Conservation (phyloP, 2,113 vertebrate genomes). For the Oncorhynchus masou region DNA sequence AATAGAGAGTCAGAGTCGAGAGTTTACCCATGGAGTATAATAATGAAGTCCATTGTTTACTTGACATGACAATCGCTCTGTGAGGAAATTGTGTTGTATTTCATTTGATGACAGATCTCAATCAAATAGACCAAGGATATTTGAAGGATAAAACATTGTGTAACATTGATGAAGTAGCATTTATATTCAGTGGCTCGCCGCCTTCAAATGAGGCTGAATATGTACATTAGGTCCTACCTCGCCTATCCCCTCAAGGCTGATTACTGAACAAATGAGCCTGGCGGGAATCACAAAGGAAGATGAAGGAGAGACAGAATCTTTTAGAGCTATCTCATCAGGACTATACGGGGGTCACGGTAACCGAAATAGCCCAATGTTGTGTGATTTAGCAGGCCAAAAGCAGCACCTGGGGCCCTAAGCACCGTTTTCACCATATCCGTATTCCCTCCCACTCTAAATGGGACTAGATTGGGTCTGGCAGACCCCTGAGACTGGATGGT, state of each 20-base stretch:
- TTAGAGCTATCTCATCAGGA: neutral
- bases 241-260: neutral
- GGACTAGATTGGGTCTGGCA: neutral
- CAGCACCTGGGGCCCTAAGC: conserved; percentile 12
- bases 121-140: too few relatives aligned
- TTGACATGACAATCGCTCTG: too few relatives aligned
- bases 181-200: neutral
- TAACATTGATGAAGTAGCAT: neutral
- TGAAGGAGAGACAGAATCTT: neutral
- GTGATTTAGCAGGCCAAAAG: neutral
- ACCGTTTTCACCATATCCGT: neutral
- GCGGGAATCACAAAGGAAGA: neutral
- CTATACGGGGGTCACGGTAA: neutral
- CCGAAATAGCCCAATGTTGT: neutral
- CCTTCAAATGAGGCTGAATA: neutral
- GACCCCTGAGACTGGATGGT: neutral
- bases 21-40: neutral
- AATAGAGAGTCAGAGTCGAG: too few relatives aligned
- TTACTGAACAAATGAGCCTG: neutral
- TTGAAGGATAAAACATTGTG: neutral
- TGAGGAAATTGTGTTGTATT: too few relatives aligned
- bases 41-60: too few relatives aligned
- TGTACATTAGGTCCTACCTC: neutral
- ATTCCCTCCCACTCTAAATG: neutral
- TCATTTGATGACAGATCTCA: too few relatives aligned